Evolutionary conservation across 2,113 vertebrate species (phyloP).

Genomic region (Hyla sarda): DNA sequence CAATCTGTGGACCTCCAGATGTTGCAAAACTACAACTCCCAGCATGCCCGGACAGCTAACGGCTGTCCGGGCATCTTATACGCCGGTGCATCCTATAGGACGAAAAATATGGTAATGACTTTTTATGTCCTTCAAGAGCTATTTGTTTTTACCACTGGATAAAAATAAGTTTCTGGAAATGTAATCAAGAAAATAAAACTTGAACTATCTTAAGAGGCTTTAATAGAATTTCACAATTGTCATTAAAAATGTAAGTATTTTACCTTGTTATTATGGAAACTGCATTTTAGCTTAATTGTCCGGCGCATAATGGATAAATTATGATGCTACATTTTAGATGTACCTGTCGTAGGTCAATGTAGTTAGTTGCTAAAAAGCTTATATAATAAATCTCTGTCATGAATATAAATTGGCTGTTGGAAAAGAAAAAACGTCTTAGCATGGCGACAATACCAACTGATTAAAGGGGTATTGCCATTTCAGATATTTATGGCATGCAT

Average conservation of each 20-base stretch:
- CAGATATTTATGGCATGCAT: background rate
- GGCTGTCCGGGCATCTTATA: too few species aligned
- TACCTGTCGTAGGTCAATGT: background rate
- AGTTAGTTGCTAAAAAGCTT: conserved; percentile 15
- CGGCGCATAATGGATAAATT: background rate
- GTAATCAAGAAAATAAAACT: background rate
- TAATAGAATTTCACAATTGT: conserved; percentile 23
- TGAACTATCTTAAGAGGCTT: background rate
- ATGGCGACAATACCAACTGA: background rate
- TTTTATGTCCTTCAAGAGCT: background rate
- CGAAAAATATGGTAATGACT: too few species aligned
- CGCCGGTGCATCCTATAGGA: too few species aligned
- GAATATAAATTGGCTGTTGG: background rate
- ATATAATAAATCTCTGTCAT: background rate
- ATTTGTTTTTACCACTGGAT: conserved; percentile 10
- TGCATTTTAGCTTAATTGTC: conserved; percentile 14
- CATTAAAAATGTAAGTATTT: conserved; percentile 17
- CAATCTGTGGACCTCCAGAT: too few species aligned
- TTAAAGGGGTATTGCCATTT: background rate
- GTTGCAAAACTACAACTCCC: too few species aligned
- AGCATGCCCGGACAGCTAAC: too few species aligned
- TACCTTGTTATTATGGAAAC: conserved; percentile 24
- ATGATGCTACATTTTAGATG: background rate
- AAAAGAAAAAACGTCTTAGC: background rate
- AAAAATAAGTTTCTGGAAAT: conserved; percentile 18